Percentiles rank a stretch among this genome's conserved stretches.
Evolutionary conservation across 2,888 invertebrate species (phyloP).

Genomic region (Epirrhoe tristata): DNA sequence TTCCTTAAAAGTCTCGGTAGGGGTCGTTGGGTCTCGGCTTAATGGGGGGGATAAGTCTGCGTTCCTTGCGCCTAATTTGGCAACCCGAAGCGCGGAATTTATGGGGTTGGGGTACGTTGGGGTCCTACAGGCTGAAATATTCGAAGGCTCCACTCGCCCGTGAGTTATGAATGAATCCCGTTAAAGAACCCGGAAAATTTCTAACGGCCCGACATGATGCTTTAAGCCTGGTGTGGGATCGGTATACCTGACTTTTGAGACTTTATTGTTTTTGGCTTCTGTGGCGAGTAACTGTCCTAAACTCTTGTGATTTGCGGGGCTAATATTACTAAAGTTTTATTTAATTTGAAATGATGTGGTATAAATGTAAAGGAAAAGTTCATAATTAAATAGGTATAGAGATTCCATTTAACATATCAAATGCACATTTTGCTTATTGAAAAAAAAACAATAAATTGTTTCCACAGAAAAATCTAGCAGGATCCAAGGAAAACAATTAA

Average conservation of each 20-base stretch:
- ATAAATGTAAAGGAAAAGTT: no score
- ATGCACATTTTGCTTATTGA: constrained; percentile 12
- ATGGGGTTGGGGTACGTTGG: constrained; percentile 65
- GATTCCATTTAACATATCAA: background rate
- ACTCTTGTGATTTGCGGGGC: background rate
- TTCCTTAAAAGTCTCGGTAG: constrained; percentile 66
- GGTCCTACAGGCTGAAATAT: constrained; percentile 81
- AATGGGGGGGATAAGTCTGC: constrained; percentile 79
- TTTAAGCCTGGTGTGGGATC: constrained; percentile 49
- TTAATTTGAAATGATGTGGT: no score
- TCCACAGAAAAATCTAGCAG: constrained; percentile 11
- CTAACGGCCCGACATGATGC: constrained; percentile 67
- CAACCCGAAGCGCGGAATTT: constrained; percentile 85
- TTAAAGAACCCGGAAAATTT: constrained; percentile 85
- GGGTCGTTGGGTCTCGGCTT: constrained; percentile 52
- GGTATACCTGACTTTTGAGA: constrained; percentile 42
- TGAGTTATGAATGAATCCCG: constrained; percentile 85
- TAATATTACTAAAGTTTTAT: background rate
- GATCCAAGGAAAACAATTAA: constrained; percentile 33
- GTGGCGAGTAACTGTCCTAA: background rate
- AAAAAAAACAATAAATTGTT: constrained; percentile 14
- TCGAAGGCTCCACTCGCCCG: constrained; percentile 83
- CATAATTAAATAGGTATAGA: no score
- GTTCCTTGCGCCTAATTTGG: constrained; percentile 84
- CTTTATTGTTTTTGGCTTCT: constrained; percentile 39